Evolutionary conservation across 2,113 vertebrate species (phyloP), one percentile per base, ranked within the genome.

Genomic region (Stercorarius parasiticus): DNA sequence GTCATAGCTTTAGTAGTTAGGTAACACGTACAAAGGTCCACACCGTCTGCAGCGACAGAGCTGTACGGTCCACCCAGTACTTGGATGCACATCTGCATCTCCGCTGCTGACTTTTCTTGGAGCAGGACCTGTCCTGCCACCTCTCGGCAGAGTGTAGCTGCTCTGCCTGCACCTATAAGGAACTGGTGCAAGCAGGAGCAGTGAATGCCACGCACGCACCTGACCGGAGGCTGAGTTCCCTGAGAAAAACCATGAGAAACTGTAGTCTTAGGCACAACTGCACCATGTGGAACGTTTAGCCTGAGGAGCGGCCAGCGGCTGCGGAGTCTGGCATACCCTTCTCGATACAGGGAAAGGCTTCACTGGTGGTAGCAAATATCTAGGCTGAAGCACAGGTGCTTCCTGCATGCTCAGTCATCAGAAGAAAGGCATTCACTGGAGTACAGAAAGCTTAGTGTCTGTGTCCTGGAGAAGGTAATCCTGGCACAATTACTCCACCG

Each of bases 21-120:
- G 2, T 9, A 56, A 42, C 15, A 3, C 2, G 0, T 3, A 6
- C 47, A 81, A 14, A 42, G 49, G 8, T 22, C 58, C 5, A 5
- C 66, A 15, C 5, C 12, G 15, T 4, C 70, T 66, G 80, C 66
- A 66, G 76, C 3, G 4, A 5, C 15, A 43, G 36, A 43, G 62
- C 38, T 82, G 71, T 19, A 11, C 3, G 5, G 64, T 13, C n/a
- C 58, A 71, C 56, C 17, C 6, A 1, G 38, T 22, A 1, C 10
- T 38, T 4, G 1, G 38, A 36, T 23, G 8, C 34, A 6, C 47
- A 15, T 19, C 81, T 79, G 56, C n/a, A 27, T 4, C 84, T 74
- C 67, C 6, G 1, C 55, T 66, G 50, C 23, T 2, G 2, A 4
- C n/a, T 19, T 42, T 27, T 26, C 69, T 36, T 2, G 8, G 67